Evolutionary conservation across 2,113 vertebrate species (phyloP), one percentile per base, ranked within the genome.

Genomic region (Accipiter virgatus): DNA sequence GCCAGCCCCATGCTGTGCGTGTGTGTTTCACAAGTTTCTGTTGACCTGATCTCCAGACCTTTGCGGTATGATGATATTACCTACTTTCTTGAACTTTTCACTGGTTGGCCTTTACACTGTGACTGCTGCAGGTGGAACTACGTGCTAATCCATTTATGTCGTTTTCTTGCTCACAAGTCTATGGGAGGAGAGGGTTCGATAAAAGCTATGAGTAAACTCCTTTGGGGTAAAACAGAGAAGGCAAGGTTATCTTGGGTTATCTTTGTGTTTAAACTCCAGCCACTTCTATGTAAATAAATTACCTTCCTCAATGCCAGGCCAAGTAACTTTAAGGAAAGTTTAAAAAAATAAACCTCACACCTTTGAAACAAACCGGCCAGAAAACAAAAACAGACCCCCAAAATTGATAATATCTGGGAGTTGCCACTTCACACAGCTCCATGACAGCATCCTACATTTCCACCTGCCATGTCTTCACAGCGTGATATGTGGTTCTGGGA

Each of bases 201-300:
- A 94, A 93, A 65, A 56, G 36, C 65, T 78, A 91, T 72, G 21
- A 65, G 77, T 78, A 95, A 96, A 91, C 56, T 90, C 59, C 29
- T 67, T n/a, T 68, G 21, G 20, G 65, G 9, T 68, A 65, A 71
- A 84, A 61, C 59, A 52, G 70, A 59, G 58, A 70, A 86, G 59
- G 36, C 31, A 38, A 78, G 52, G 43, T 80, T 95, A 92, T 86
- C 87, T 34, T 16, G 34, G 47, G 56, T 77, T 71, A 91, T 86
- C 77, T 56, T 58, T 45, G 22, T 81, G 62, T 86, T 52, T 90
- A 85, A 96, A 66, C 62, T 78, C 48, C 66, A 73, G 38, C 38
- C 40, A 18, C 38, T 65, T 45, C 50, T 68, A 42, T 47, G 65
- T 83, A 90, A 96, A 94, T 85, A 90, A 78, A 95, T 88, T 45